Evolutionary conservation across 2,113 vertebrate genomes (phyloP).

Genomic region (Macquaria ambigua): DNA sequence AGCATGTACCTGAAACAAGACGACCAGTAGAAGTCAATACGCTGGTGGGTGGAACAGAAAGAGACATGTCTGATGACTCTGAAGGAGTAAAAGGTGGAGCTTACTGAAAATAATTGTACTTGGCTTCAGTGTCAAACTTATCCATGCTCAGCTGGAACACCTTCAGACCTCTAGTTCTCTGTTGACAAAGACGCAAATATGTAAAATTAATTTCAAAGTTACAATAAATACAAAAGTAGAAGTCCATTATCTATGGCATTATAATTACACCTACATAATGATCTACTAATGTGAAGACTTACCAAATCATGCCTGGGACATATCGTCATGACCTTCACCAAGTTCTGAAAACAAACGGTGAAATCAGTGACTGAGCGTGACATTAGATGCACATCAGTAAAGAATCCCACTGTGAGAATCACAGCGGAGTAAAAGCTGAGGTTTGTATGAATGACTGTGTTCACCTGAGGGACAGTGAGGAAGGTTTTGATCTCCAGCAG

Average conservation of each 20-base stretch:
- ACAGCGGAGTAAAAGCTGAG: background rate
- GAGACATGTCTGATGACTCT: background rate
- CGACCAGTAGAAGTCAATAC: background rate
- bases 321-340: slow-evolving; percentile 94
- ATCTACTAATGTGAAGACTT: slow-evolving; percentile 59
- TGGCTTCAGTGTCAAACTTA: slow-evolving; percentile 92
- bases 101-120: slow-evolving; percentile 94
- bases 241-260: background rate
- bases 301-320: slow-evolving; percentile 92
- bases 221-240: background rate
- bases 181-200: slow-evolving; percentile 62
- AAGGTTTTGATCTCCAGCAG: slow-evolving; percentile 92
- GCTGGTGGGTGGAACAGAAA: background rate
- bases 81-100: slow-evolving; percentile 15
- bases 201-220: background rate
- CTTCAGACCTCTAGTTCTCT: slow-evolving; percentile 93
- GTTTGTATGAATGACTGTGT: background rate
- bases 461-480: slow-evolving; percentile 92
- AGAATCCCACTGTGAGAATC: background rate
- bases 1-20: slow-evolving; percentile 81
- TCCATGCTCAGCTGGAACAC: slow-evolving; percentile 93
- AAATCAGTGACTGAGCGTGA: background rate
- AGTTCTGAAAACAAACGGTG: slow-evolving; percentile 81
- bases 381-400: background rate
- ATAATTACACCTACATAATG: background rate